Conservation (phyloP, 2,113 vertebrate species). For the Microcebus lehilahytsara region DNA sequence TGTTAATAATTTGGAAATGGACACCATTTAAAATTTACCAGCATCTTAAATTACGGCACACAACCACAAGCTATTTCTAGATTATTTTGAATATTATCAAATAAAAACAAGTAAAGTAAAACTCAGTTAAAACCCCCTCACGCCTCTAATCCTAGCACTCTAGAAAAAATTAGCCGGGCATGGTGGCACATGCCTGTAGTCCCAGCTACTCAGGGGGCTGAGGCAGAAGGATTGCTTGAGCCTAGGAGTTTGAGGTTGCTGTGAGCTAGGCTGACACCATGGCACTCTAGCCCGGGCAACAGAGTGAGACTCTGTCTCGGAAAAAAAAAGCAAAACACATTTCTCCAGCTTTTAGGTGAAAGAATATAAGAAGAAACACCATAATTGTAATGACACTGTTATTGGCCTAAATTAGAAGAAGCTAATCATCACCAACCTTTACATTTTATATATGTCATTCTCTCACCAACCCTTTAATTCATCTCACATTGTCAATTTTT, state of each 20-base stretch:
- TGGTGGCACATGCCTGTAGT: too few relatives aligned
- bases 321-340: not conserved
- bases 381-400: not conserved
- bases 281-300: too few relatives aligned
- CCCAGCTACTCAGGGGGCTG: too few relatives aligned
- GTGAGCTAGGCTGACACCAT: too few relatives aligned
- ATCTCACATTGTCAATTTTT: not conserved
- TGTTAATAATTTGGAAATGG: not conserved
- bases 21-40: not conserved
- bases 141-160: too few relatives aligned
- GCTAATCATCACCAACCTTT: not conserved
- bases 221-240: too few relatives aligned
- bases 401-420: not conserved
- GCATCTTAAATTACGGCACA: not conserved
- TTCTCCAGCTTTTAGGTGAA: slow-evolving; percentile 6
- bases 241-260: too few relatives aligned
- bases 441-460: slow-evolving; percentile 1
- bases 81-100: not conserved
- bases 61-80: not conserved
- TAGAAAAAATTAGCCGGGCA: too few relatives aligned
- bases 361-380: not conserved
- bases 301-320: too few relatives aligned
- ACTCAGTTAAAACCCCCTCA: not conserved
- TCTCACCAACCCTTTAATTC: not conserved
- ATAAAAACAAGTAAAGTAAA: not conserved